phyloP scores from a whole-genome alignment of 2,797 vertebrate genomes.

The Phoebastria nigripes region DNA sequence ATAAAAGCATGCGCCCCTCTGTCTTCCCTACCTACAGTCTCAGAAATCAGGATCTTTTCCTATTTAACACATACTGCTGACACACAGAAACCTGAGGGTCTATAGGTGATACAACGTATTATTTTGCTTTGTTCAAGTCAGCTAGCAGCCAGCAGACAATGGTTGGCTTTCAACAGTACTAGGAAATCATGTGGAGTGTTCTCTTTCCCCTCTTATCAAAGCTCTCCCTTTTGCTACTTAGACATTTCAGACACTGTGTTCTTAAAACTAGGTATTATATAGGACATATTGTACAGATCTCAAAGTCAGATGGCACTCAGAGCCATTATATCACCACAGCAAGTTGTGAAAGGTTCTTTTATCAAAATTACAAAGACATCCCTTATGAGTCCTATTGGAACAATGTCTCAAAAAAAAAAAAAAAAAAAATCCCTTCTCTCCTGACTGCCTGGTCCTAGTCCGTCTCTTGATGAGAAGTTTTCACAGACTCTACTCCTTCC shows the following conservation, averaged over 20 bases:
- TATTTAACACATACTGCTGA: not conserved
- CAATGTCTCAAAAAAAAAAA: fast-evolving
- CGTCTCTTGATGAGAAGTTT: not conserved
- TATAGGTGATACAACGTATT: not conserved
- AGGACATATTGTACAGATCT: not conserved
- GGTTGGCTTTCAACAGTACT: not conserved
- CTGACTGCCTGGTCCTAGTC: not conserved
- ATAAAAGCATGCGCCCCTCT: fast-evolving
- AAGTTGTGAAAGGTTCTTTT: not conserved
- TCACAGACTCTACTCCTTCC: not conserved
- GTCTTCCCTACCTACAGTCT: not conserved
- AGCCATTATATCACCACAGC: not conserved
- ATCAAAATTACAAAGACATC: not conserved
- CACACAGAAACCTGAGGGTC: not conserved
- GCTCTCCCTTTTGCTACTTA: not conserved
- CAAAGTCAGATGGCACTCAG: not conserved
- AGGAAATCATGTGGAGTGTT: not conserved
- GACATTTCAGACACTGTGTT: not conserved
- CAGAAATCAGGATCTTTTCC: not conserved
- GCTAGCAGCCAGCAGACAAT: not conserved
- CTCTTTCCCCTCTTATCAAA: not conserved
- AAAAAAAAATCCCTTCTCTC: not conserved
- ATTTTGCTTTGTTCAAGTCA: not conserved
- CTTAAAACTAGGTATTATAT: not conserved
- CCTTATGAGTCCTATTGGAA: not conserved